A percentile compares a stretch with the other conserved stretches of the same genome.
Conservation (phyloP, 2,113 vertebrate species). For the Anguilla japonica region DNA sequence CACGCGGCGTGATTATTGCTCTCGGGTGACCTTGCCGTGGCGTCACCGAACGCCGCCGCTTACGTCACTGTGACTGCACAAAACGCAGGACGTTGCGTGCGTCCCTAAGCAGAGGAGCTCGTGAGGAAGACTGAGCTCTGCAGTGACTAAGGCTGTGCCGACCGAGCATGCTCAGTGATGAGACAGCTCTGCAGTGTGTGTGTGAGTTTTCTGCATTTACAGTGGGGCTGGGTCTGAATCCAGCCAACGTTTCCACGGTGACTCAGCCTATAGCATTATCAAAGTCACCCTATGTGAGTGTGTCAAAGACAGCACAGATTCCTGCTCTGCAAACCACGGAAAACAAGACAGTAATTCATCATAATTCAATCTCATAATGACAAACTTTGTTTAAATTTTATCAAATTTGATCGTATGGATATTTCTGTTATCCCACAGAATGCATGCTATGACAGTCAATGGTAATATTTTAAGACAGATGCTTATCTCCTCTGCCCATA, state of each 20-base stretch:
- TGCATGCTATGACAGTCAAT: background rate
- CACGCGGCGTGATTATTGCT: background rate
- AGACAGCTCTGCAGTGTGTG: background rate
- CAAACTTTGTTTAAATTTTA: too few species aligned
- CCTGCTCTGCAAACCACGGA: background rate
- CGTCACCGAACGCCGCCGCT: background rate
- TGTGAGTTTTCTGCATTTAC: background rate
- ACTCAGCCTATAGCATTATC: constrained; percentile 61
- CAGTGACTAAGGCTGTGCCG: background rate
- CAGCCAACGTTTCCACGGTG: constrained; percentile 62
- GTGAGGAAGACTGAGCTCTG: background rate
- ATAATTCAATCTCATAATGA: background rate
- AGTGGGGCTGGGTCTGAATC: background rate
- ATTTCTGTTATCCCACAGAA: background rate
- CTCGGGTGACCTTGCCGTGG: background rate
- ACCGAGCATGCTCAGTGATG: background rate
- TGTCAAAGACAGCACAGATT: background rate
- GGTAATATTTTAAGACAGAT: background rate
- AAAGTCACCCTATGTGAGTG: constrained; percentile 34
- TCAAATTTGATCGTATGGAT: background rate
- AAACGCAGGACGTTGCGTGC: background rate
- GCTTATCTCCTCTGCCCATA: too few species aligned
- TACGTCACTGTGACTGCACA: background rate
- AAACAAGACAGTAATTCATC: background rate
- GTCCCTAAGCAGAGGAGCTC: background rate